Conservation (phyloP, 1,140 invertebrate species). For the Periplaneta americana region DNA sequence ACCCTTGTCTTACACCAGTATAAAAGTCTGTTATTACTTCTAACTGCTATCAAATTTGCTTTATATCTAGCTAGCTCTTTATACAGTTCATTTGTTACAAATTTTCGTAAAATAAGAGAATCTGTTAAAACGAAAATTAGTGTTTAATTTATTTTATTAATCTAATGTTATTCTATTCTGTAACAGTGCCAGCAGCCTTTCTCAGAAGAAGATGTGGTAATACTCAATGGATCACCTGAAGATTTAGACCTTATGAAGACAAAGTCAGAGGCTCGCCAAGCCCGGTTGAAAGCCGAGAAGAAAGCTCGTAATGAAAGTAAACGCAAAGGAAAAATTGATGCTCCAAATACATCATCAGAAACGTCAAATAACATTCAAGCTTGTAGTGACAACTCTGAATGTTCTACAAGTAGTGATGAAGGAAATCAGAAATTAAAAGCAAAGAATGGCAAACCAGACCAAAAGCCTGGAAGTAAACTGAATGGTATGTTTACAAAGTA, state of each 20-base stretch:
- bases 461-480: neutral
- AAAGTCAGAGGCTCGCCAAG: conserved; percentile 57
- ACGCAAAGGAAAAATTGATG: conserved; percentile 21
- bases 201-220: conserved; percentile 70
- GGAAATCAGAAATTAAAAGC: neutral
- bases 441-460: neutral
- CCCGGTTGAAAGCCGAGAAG: conserved; percentile 63
- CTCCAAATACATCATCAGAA: conserved; percentile 1
- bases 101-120: no score
- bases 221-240: conserved; percentile 80
- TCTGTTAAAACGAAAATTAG: no score
- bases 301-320: conserved; percentile 52
- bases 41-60: no score
- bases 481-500: neutral
- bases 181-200: conserved; percentile 71
- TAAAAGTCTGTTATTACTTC: no score
- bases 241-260: conserved; percentile 63
- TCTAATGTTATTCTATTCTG: neutral
- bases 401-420: neutral
- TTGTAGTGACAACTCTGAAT: neutral
- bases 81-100: no score
- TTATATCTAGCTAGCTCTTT: no score
- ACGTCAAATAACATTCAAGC: neutral
- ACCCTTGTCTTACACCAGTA: no score
- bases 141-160: no score